Conservation (phyloP, 2,888 invertebrate genomes). For the Trissonchulus sp. region DNA sequence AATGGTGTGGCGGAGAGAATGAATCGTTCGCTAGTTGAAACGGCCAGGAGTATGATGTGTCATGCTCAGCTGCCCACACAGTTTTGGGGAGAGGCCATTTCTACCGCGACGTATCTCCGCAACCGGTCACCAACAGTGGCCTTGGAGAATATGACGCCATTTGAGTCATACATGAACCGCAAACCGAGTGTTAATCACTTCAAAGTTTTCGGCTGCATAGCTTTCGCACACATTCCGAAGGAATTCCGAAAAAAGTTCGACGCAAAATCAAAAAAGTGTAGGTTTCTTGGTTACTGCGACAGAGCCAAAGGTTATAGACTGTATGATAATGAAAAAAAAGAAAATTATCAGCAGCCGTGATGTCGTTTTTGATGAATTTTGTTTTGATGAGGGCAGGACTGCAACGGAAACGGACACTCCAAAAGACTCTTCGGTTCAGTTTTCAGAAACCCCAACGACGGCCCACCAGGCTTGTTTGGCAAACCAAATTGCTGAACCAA, state of each 20-base stretch:
- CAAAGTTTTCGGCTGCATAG: neutral
- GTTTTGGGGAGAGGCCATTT: slow-evolving; percentile 34
- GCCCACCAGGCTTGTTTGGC: neutral
- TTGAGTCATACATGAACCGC: neutral
- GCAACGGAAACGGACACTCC: too few species aligned
- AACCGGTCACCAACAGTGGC: slow-evolving; percentile 28
- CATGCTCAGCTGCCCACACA: slow-evolving; percentile 28
- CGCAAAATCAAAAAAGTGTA: neutral
- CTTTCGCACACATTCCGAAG: neutral
- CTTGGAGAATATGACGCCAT: slow-evolving; percentile 12
- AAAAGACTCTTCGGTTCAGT: slow-evolving; percentile 32
- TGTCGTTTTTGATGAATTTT: neutral
- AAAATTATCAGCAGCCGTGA: neutral
- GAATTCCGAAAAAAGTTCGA: neutral
- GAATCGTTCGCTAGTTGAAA: slow-evolving; percentile 31
- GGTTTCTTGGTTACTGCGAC: neutral
- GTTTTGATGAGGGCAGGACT: too few species aligned
- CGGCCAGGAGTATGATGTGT: slow-evolving; percentile 29
- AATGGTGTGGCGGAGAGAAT: slow-evolving; percentile 33
- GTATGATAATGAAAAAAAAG: neutral
- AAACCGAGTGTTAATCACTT: neutral
- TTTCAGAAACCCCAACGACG: neutral
- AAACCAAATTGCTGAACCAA: too few species aligned
- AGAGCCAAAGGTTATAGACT: slow-evolving; percentile 5
- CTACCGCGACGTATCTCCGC: slow-evolving; percentile 33